Evolutionary conservation across 2,113 vertebrate species (phyloP).

Genomic region (Dissostichus mawsoni): DNA sequence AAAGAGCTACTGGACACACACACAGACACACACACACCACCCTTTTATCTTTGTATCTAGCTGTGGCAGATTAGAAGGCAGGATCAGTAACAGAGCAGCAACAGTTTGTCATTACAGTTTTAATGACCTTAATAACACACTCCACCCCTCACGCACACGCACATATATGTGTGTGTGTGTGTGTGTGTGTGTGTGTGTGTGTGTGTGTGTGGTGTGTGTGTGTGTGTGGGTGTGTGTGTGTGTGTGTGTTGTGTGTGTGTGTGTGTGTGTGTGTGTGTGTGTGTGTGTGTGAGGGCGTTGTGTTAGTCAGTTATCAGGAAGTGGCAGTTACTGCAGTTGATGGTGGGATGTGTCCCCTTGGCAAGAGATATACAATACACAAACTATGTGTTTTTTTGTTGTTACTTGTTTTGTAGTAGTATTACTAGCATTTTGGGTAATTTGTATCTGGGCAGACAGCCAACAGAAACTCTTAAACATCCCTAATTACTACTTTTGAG

Average conservation of each 20-base stretch:
- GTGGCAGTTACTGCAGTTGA: constrained; percentile 27
- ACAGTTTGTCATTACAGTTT: constrained; percentile 66
- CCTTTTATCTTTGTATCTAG: constrained; percentile 35
- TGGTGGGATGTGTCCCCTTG: neutral
- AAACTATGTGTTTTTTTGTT: neutral
- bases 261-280: constrained; percentile 3
- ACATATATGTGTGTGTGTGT: constrained; percentile 17
- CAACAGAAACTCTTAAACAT: neutral
- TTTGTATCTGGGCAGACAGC: neutral
- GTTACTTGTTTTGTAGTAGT: neutral
- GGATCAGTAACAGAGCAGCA: constrained; percentile 48
- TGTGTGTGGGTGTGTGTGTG: neutral
- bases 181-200: neutral
- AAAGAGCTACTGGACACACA: neutral
- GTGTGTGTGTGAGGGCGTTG: neutral
- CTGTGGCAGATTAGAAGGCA: constrained; percentile 64
- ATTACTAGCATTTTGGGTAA: neutral
- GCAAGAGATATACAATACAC: neutral
- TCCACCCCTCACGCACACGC: constrained; percentile 44
- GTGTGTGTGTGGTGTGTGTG: constrained; percentile 2
- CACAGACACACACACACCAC: neutral
- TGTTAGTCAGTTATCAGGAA: constrained; percentile 29
- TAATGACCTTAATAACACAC: constrained; percentile 72
- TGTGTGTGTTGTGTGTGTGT: neutral
- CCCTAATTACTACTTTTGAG: constrained; percentile 6